A percentile compares a stretch with the other conserved stretches of the same genome.
Evolutionary conservation across 2,888 invertebrate genomes (phyloP).

Genomic region (Parthenolecanium corni): DNA sequence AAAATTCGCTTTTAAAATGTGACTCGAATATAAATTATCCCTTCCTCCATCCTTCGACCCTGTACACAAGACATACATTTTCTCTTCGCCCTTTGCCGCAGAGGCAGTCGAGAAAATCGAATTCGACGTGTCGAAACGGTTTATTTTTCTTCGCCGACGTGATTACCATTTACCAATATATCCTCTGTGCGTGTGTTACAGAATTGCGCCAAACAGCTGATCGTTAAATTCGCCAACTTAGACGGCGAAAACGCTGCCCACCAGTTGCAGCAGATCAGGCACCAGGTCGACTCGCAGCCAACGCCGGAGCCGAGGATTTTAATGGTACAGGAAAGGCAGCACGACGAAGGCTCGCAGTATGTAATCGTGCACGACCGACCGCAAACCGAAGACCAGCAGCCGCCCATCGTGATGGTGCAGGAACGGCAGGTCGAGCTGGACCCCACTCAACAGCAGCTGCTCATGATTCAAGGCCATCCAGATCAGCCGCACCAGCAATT

Average conservation of each 20-base stretch:
- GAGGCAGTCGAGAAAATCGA: too few relatives aligned
- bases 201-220: conserved; percentile 6
- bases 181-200: not conserved
- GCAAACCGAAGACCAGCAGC: not conserved
- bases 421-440: conserved; percentile 4
- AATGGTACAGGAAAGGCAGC: conserved; percentile 10
- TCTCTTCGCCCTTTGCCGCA: too few relatives aligned
- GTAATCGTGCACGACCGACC: conserved; percentile 7
- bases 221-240: conserved; percentile 17
- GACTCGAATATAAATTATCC: too few relatives aligned
- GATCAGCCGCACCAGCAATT: conserved; percentile 14
- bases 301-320: not conserved
- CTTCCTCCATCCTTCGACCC: too few relatives aligned
- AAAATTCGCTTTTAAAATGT: too few relatives aligned
- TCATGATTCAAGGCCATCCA: conserved; percentile 17
- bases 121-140: too few relatives aligned
- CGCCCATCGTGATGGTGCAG: conserved; percentile 3
- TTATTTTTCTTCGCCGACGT: not conserved
- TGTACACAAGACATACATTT: too few relatives aligned
- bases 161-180: not conserved
- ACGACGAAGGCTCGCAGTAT: conserved; percentile 6
- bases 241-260: conserved; percentile 2
- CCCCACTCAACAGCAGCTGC: not conserved
- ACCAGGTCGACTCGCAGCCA: not conserved
- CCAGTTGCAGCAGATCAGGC: not conserved